These are phyloP conservation scores for Origma solitaria DNA, from an alignment of 2,113 vertebrate species.

Conservation along the genomic window DNA sequence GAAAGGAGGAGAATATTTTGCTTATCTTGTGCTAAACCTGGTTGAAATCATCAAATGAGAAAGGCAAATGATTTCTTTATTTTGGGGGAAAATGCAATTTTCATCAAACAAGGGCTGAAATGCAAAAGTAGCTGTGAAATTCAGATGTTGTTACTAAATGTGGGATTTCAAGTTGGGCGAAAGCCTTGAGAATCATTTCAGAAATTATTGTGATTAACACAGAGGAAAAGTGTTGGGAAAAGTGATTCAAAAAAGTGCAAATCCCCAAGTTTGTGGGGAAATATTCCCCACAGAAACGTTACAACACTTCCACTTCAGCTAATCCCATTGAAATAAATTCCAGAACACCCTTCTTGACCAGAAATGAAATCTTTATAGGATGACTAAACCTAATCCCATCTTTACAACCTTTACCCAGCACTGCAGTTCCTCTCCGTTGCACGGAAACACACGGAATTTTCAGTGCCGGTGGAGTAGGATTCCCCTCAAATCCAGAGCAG, in stretches of 20 bases:
- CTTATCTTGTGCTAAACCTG: background rate
- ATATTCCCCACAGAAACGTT: background rate
- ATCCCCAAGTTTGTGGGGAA: background rate
- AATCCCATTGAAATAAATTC: background rate
- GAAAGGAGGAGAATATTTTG: background rate
- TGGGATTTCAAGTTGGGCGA: background rate
- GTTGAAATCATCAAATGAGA: background rate
- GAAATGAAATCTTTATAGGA: background rate
- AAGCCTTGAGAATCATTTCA: background rate
- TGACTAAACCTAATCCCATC: background rate
- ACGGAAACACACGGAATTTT: accelerated
- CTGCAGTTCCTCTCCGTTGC: accelerated
- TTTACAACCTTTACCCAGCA: background rate
- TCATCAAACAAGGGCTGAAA: background rate
- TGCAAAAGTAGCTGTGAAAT: background rate
- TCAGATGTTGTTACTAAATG: background rate
- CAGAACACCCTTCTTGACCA: background rate
- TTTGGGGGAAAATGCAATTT: background rate
- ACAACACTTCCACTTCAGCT: background rate
- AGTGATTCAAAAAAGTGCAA: background rate
- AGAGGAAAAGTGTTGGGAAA: background rate
- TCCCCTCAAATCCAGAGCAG: background rate
- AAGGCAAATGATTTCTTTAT: background rate
- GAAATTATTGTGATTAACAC: background rate
- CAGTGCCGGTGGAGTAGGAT: background rate